Conservation (phyloP, 2,113 vertebrate genomes). For the Raja brachyura region DNA sequence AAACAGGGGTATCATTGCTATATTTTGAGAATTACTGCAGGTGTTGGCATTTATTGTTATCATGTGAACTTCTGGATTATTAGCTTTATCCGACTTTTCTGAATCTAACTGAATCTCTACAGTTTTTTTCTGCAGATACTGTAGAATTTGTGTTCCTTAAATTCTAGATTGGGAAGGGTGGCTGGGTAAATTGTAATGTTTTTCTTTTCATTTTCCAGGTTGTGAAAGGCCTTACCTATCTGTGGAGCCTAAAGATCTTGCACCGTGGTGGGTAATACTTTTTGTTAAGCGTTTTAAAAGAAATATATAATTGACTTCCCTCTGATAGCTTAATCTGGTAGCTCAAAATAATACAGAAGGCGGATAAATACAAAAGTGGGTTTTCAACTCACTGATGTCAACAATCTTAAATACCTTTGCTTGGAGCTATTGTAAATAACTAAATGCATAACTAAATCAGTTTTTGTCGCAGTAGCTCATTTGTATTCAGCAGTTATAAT, state of each 20-base stretch:
- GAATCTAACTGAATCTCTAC: background rate
- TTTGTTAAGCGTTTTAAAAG: background rate
- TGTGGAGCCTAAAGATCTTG: slow-evolving; percentile 97
- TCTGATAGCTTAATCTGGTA: slow-evolving; percentile 45
- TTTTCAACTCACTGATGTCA: slow-evolving; percentile 3
- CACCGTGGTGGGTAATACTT: slow-evolving; percentile 77
- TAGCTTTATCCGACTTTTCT: background rate
- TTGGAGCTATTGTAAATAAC: background rate
- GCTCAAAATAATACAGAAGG: slow-evolving; percentile 40
- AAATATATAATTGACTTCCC: slow-evolving; percentile 14
- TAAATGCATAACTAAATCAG: background rate
- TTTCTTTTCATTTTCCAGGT: slow-evolving; percentile 60
- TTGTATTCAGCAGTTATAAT: background rate
- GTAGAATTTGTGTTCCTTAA: background rate
- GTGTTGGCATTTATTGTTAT: background rate
- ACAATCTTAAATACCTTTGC: background rate
- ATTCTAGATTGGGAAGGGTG: background rate
- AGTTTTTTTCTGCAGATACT: background rate
- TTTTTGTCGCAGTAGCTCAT: background rate
- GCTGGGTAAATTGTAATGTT: background rate
- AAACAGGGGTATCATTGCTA: background rate
- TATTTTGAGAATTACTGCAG: background rate
- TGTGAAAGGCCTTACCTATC: slow-evolving; percentile 92
- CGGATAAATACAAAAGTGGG: background rate
- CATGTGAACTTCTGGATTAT: background rate